phyloP scores from a whole-genome alignment of 1,140 invertebrate species.

The Philotrypesis tridentata region DNA sequence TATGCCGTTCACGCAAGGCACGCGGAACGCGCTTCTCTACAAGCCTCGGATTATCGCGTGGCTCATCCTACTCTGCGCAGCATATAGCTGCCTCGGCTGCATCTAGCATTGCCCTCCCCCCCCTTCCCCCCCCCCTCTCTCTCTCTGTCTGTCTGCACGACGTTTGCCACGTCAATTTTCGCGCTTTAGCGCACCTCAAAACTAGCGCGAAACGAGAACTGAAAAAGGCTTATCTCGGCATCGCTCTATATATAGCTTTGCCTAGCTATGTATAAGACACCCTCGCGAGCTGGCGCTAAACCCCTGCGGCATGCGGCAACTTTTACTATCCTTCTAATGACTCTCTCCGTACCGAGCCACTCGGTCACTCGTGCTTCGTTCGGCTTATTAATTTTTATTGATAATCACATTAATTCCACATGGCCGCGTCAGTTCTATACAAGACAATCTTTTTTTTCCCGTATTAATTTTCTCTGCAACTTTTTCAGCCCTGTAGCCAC shows the following conservation, averaged over 20 bases:
- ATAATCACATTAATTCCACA: not conserved
- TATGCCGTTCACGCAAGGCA: conserved; percentile 56
- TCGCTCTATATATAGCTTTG: conserved; percentile 4
- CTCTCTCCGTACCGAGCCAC: too few species aligned
- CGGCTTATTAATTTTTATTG: not conserved
- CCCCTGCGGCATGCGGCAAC: too few species aligned
- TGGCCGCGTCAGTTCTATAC: not conserved
- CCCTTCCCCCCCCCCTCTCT: too few species aligned
- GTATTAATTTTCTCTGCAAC: not conserved
- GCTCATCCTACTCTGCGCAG: not conserved
- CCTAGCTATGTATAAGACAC: too few species aligned
- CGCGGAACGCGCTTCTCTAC: conserved; percentile 41
- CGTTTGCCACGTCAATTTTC: not conserved
- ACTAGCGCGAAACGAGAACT: not conserved
- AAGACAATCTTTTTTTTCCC: not conserved
- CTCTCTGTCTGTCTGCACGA: not conserved
- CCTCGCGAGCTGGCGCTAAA: too few species aligned
- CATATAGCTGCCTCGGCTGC: not conserved
- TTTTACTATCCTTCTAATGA: too few species aligned
- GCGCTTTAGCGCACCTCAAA: not conserved
- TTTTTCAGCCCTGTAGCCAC: not conserved
- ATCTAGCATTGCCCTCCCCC: not conserved
- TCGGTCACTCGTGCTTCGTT: too few species aligned
- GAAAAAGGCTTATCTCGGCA: not conserved
- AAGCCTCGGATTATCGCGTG: conserved; percentile 18